Conservation (phyloP, 2,888 invertebrate species). For the Lepas anatifera region DNA sequence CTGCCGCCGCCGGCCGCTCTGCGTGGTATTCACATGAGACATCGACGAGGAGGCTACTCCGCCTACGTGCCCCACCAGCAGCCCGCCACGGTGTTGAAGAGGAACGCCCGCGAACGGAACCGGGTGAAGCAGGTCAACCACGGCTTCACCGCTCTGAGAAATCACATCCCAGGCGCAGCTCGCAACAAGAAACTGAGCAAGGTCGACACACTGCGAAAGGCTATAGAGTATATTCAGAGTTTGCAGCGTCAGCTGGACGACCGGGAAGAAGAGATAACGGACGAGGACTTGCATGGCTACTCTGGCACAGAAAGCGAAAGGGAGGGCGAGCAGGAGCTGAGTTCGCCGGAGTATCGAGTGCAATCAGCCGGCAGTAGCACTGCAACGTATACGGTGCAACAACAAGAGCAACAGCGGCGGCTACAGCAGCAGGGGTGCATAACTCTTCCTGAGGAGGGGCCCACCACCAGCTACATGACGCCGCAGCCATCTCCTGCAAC, state of each 20-base stretch:
- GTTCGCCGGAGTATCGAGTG: too few species aligned
- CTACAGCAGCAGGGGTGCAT: conserved; percentile 19
- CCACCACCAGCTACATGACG: conserved; percentile 27
- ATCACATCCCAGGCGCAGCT: conserved; percentile 62
- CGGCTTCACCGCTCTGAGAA: conserved; percentile 78
- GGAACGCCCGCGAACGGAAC: conserved; percentile 88
- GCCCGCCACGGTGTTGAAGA: conserved; percentile 71
- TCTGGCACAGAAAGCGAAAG: too few species aligned
- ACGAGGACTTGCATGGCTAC: too few species aligned
- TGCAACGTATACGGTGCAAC: too few species aligned
- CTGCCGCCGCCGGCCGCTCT: background rate
- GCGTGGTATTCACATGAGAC: conserved; percentile 15
- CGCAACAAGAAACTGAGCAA: conserved; percentile 32
- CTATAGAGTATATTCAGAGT: conserved; percentile 79
- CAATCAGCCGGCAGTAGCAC: too few species aligned
- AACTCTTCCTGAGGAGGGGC: conserved; percentile 36
- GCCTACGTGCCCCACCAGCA: conserved; percentile 35
- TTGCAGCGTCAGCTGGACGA: conserved; percentile 52
- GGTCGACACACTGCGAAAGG: conserved; percentile 65
- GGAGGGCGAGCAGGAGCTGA: too few species aligned
- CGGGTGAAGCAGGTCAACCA: conserved; percentile 90
- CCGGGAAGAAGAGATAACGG: too few species aligned
- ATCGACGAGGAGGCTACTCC: conserved; percentile 21
- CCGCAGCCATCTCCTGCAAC: conserved; percentile 26
- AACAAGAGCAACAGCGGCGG: too few species aligned